A percentile compares a stretch with the other conserved stretches of the same genome.
These are phyloP conservation scores for Aphidius gifuensis DNA, from an alignment of 1,140 invertebrate genomes.

Conservation along the genomic window DNA sequence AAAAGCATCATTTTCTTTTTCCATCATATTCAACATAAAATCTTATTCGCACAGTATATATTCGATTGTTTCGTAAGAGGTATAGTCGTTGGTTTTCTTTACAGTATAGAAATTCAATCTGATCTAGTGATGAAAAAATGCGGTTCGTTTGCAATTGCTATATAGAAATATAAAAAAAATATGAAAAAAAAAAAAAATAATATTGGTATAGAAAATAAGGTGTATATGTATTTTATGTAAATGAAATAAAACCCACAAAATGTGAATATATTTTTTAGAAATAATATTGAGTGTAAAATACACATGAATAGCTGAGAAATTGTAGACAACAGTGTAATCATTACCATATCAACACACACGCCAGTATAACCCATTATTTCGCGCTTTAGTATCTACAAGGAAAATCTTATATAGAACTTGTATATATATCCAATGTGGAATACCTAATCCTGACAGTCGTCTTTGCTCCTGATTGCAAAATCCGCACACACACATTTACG, in stretches of 20 bases:
- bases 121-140: no score
- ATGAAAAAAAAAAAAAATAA: background rate
- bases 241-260: no score
- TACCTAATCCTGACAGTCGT: conserved; percentile 10
- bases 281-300: conserved; percentile 15
- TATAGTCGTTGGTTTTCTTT: no score
- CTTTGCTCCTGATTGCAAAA: conserved; percentile 9
- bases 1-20: background rate
- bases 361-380: conserved; percentile 22
- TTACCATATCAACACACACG: conserved; percentile 29
- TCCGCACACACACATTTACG: background rate
- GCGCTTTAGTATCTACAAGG: no score
- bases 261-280: background rate
- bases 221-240: no score
- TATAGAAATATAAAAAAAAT: background rate
- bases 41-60: background rate
- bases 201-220: no score
- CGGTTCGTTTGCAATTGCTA: no score
- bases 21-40: conserved; percentile 1
- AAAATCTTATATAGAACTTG: conserved; percentile 7
- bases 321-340: conserved; percentile 21
- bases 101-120: conserved; percentile 1
- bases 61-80: conserved; percentile 2
- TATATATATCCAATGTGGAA: background rate
- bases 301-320: conserved; percentile 15